phyloP scores from a whole-genome alignment of 2,888 invertebrate species.

The Pantelozetes paolii region DNA sequence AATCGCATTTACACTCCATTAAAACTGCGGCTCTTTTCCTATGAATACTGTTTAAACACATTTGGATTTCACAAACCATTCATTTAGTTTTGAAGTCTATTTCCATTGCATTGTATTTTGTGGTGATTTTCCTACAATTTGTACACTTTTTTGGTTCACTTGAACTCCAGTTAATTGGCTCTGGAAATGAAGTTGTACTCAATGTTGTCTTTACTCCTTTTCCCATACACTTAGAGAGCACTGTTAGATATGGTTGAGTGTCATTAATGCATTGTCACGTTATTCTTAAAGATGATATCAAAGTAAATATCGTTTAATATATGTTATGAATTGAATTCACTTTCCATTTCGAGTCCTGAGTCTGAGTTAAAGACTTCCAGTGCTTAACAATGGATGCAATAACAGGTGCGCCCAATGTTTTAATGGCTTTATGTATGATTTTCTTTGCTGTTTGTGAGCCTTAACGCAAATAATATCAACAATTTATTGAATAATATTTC shows the following conservation, averaged over 20 bases:
- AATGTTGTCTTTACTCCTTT: neutral
- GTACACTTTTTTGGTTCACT: neutral
- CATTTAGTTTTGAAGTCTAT: neutral
- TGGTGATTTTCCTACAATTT: constrained; percentile 3
- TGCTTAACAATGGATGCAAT: neutral
- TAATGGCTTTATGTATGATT: neutral
- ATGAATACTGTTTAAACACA: neutral
- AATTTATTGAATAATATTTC: neutral
- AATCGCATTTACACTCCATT: constrained; percentile 10
- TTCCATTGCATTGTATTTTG: too few species aligned
- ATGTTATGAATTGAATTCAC: neutral
- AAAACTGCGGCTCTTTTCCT: neutral
- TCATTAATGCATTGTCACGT: constrained; percentile 19
- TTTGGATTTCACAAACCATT: neutral
- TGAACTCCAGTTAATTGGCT: neutral
- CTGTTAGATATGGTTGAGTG: neutral
- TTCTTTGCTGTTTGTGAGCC: neutral
- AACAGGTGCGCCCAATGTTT: constrained; percentile 1
- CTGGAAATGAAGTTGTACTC: neutral
- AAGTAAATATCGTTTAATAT: constrained; percentile 1
- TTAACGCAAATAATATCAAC: neutral
- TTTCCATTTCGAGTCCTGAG: neutral
- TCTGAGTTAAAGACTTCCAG: neutral
- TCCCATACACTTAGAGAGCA: neutral
- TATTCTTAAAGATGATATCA: neutral